These are phyloP conservation scores for Macrochelys suwanniensis DNA, from an alignment of 2,797 vertebrate species.

Conservation along the genomic window DNA sequence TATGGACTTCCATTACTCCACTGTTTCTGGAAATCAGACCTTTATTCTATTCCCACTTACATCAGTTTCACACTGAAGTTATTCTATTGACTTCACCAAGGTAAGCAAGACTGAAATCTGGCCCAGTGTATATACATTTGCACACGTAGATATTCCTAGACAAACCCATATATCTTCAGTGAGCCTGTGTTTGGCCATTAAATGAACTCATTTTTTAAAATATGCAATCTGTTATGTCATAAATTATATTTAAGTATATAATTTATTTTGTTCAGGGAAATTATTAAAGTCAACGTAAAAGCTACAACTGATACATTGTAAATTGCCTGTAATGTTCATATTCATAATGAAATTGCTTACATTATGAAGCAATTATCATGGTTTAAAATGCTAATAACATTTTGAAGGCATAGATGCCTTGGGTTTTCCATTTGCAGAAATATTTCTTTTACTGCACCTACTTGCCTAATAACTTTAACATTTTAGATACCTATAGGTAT, in stretches of 20 bases:
- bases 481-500: constrained; percentile 29
- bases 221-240: accelerated
- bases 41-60: neutral
- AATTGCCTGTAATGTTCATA: neutral
- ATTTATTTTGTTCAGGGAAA: neutral
- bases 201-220: neutral
- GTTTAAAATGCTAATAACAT: constrained; percentile 54
- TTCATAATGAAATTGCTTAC: constrained; percentile 55
- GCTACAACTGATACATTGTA: neutral
- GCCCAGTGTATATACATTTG: neutral
- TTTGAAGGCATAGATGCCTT: neutral
- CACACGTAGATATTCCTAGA: neutral
- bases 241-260: neutral
- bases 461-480: neutral
- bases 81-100: neutral
- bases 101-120: neutral
- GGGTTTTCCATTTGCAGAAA: constrained; percentile 37
- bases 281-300: neutral
- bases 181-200: neutral
- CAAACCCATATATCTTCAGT: accelerated
- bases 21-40: neutral
- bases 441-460: constrained; percentile 60
- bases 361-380: constrained; percentile 60
- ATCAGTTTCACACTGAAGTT: neutral
- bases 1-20: neutral